Conservation (phyloP, 2,113 vertebrate genomes). For the Okapia johnstoni region DNA sequence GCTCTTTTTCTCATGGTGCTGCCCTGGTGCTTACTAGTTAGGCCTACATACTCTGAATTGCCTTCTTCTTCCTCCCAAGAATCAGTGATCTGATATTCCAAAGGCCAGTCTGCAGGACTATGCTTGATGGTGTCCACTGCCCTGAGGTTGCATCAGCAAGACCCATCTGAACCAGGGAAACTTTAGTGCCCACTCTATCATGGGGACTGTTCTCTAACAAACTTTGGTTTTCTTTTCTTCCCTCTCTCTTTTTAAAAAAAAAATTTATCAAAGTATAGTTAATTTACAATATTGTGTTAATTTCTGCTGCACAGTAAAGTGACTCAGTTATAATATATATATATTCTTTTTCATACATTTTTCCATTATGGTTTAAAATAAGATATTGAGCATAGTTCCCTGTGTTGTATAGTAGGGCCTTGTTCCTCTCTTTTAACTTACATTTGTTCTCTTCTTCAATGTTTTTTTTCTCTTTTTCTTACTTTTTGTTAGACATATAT, state of each 20-base stretch:
- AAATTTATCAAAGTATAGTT: neutral
- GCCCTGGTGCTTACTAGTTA: neutral
- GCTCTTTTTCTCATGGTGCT: neutral
- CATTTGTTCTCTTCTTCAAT: neutral
- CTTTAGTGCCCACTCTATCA: neutral
- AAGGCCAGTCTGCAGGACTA: neutral
- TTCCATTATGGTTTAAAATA: neutral
- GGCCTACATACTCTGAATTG: neutral
- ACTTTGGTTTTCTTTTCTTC: neutral
- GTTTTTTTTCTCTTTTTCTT: neutral
- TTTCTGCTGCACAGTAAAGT: neutral
- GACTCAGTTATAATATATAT: neutral
- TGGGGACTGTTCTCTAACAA: neutral
- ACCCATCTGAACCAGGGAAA: neutral
- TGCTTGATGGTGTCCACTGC: neutral
- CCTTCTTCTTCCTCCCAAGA: neutral
- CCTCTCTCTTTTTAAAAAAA: neutral
- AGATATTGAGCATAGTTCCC: neutral
- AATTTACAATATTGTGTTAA: neutral
- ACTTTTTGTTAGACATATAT: neutral
- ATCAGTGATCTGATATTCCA: too few relatives aligned
- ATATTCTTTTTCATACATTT: neutral
- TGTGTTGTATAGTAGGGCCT: neutral
- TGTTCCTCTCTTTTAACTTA: neutral
- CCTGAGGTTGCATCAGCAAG: neutral